A percentile compares a stretch with the other conserved stretches of the same genome.
phyloP scores from a whole-genome alignment of 2,888 invertebrate species.

The Cinara cedri region DNA sequence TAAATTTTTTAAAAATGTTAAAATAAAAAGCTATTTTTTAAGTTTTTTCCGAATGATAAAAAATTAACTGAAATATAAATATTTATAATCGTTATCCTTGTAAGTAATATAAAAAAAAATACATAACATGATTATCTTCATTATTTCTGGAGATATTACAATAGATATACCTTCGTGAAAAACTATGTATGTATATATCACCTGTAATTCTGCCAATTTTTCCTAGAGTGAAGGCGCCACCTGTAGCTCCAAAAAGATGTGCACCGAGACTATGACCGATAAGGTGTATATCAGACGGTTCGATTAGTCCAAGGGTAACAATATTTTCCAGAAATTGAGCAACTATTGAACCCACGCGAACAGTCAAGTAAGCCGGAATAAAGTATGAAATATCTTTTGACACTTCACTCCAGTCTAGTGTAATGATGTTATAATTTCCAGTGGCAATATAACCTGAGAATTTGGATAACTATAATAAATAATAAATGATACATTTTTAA shows the following conservation, averaged over 20 bases:
- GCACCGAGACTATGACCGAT: constrained; percentile 58
- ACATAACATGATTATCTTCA: too few species aligned
- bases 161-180: too few species aligned
- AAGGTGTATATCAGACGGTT: constrained; percentile 59
- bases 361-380: constrained; percentile 40
- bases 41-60: too few species aligned
- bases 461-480: background rate
- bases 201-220: constrained; percentile 58
- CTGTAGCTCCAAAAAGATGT: constrained; percentile 56
- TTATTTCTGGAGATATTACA: too few species aligned
- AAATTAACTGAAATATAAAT: too few species aligned
- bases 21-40: too few species aligned
- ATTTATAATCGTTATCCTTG: too few species aligned
- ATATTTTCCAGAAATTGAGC: constrained; percentile 62
- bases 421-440: constrained; percentile 65
- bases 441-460: constrained; percentile 63
- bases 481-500: too few species aligned
- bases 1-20: too few species aligned
- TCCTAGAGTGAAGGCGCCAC: constrained; percentile 9
- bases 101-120: too few species aligned
- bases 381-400: constrained; percentile 60
- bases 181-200: too few species aligned
- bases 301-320: constrained; percentile 59
- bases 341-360: constrained; percentile 59
- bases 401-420: constrained; percentile 65